Conservation (phyloP, 2,113 vertebrate genomes). For the Albula glossodonta region DNA sequence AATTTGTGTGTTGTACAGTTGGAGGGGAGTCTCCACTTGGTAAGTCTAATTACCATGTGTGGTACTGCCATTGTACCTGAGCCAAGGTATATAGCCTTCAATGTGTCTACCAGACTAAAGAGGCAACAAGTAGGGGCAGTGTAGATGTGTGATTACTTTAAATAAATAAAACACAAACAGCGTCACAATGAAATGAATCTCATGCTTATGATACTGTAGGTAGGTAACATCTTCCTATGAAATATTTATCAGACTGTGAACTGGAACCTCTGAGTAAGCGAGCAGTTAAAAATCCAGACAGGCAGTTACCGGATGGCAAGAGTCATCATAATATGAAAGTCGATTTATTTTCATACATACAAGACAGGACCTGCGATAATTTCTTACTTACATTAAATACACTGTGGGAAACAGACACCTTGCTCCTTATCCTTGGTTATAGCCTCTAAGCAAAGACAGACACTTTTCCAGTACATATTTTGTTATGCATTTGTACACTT, state of each 20-base stretch:
- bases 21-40: no score
- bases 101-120: no score
- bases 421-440: slow-evolving; percentile 10
- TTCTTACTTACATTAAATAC: slow-evolving; percentile 36
- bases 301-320: not conserved
- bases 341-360: slow-evolving; percentile 31
- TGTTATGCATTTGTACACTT: slow-evolving; percentile 11
- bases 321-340: slow-evolving; percentile 26
- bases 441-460: not conserved
- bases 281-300: not conserved
- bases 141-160: not conserved
- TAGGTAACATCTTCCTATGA: not conserved
- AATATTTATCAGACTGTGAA: not conserved
- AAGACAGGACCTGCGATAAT: slow-evolving; percentile 26
- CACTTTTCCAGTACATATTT: slow-evolving; percentile 2
- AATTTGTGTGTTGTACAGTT: not conserved
- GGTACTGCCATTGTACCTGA: no score
- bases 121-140: no score
- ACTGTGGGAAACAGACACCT: slow-evolving; percentile 8
- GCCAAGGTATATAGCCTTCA: no score
- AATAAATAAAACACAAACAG: no score
- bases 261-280: not conserved
- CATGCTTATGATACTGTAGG: not conserved
- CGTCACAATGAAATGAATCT: not conserved
- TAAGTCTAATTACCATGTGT: no score